phyloP scores from a whole-genome alignment of 2,113 vertebrate genomes.

The Apistogramma diplotaenia region DNA sequence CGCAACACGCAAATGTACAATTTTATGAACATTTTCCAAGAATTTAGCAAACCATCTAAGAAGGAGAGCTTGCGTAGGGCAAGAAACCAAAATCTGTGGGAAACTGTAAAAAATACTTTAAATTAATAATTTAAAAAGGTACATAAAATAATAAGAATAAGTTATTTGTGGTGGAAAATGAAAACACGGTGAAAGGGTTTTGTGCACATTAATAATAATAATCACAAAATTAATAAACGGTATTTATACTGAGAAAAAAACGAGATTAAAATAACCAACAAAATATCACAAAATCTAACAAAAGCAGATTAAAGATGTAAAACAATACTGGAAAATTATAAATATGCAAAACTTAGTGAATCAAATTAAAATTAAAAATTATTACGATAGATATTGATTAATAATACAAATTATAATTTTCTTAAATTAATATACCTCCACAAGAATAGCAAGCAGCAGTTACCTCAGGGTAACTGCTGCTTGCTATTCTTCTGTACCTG shows the following conservation, averaged over 20 bases:
- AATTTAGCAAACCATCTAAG: not conserved
- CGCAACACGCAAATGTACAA: not conserved
- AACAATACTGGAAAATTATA: not conserved
- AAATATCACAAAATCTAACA: not conserved
- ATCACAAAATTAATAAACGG: not conserved
- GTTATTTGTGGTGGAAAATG: not conserved
- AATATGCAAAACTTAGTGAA: not conserved
- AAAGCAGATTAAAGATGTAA: not conserved
- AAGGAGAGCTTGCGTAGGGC: not conserved
- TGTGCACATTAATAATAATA: not conserved
- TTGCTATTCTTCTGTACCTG: no score
- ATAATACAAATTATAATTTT: fast-evolving
- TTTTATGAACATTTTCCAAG: not conserved
- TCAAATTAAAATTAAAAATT: no score
- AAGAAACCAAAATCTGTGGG: fast-evolving
- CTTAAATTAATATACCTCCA: not conserved
- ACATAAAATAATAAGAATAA: not conserved
- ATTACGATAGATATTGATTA: not conserved
- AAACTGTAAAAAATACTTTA: not conserved
- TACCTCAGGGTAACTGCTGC: no score
- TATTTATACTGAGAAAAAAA: not conserved
- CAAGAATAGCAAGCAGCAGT: not conserved
- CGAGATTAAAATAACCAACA: not conserved
- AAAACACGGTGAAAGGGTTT: not conserved
- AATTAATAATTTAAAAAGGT: not conserved